Base-by-base conservation (phyloP, 2,797 vertebrate species). In the Sebastes nivosus region DNA sequence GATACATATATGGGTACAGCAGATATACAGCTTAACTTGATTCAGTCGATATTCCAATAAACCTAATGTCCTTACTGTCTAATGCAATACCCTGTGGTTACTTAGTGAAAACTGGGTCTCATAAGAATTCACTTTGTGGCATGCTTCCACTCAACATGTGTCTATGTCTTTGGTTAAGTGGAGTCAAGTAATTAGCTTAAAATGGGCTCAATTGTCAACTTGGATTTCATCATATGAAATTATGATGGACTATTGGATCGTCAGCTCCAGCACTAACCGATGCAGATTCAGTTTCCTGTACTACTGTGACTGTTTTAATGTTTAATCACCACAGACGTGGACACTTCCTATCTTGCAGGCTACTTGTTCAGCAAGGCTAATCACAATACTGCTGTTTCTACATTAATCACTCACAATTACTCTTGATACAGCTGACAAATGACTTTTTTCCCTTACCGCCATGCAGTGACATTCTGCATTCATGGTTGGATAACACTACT, bases 381-480 rank as follows among this genome's bases (percentile, higher is more conserved):
- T 75, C 83, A 77, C 77, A 89, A 73, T 77, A 73, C 72, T 74
- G 69, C 82, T 83, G 79, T 86, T 86, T 86, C 82, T 71, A 87
- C 79, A 86, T 92, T 86, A 92, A 92, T 91, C 89, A 92, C 85
- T 80, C 36, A 72, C 42, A 83, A 77, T 52, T 52, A 50, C 46
- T 79, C 80, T 71, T 82, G 80, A 89, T 88, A 83, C 75, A 84
- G 81, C 88, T 92, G 90, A 93, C 85, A 89, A 88, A 91, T 88
- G 16, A 67, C 79, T 81, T 77, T 65, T 2, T 29, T 50, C 69
- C 55, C 67, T 80, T 32, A 75, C 71, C 3, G n/a, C 71, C 20
- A 14, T n/a, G 46, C 46, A 54, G 77, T 87, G 80, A 84, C 89
- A 76, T 85, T 90, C 76, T 79, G 87, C 77, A 88, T 91, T 91